Evolutionary conservation across 2,113 vertebrate species (phyloP), one percentile per base, ranked within the genome.

Genomic region (Rallus limicola): DNA sequence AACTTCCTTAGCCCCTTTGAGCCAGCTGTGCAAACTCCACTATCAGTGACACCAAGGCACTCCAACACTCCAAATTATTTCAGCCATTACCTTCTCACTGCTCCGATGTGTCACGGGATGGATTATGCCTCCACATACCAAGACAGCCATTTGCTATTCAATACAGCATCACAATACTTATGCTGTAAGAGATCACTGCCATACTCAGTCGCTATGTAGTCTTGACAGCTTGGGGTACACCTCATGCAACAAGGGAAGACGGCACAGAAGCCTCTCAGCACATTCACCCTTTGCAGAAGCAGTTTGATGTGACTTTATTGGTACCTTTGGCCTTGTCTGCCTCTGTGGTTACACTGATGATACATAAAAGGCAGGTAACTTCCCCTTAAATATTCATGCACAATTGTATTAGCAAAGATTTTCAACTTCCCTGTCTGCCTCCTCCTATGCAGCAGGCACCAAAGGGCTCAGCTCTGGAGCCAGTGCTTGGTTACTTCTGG

Each of bases 311-410:
- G 38, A 68, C 16, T 33, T 36, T 75, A 68, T 14, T 16, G 28
- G 4, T 28, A 64, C 25, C 58, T 76, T 19, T 68, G 82, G 70
- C 68, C 44, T 42, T 11, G 19, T 4, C 33, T 63, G 65, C 21
- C 53, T 76, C 87, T 85, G 70, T 44, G 29, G 53, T 44, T 56
- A 46, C 33, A 10, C 24, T 9, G 46, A 13, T 0, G 15, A 23
- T 33, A 33, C 0, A 2, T 0, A 12, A 11, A 56, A 1, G 6
- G 26, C 12, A 6, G 1, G 26, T 63, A 70, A 68, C 76, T 36
- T 20, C 46, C 58, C 59, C 29, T 20, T 11, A 77, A 82, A 18
- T 26, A 5, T 25, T 40, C 8, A 34, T 1, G 16, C 17, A 28
- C 29, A 46, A 28, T 6, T 75, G n/a, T 65, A 76, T 34, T 36